phyloP scores from a whole-genome alignment of 2,888 invertebrate genomes.

The Coremacera marginata region DNA sequence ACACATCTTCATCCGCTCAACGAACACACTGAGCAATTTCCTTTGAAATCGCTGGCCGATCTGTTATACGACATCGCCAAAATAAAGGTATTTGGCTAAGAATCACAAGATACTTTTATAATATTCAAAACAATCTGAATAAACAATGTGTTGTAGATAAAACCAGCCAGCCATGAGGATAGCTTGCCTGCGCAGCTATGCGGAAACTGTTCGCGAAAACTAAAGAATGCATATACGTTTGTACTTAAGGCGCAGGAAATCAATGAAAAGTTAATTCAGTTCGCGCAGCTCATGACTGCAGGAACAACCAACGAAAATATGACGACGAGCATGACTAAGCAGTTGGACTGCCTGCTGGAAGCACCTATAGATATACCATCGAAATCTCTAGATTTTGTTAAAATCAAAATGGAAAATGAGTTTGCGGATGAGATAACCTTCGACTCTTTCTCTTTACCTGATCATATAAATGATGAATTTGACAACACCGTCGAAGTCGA shows the following conservation, averaged over 20 bases:
- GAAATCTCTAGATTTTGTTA: slow-evolving; percentile 29
- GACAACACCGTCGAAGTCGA: not conserved
- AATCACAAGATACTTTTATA: not conserved
- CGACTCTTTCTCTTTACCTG: not conserved
- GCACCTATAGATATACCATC: slow-evolving; percentile 58
- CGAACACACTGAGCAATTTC: slow-evolving; percentile 24
- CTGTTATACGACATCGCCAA: slow-evolving; percentile 53
- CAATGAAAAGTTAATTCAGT: slow-evolving; percentile 50
- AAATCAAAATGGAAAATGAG: slow-evolving; percentile 35
- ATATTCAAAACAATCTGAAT: not conserved
- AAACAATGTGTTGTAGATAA: slow-evolving; percentile 22
- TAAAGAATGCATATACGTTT: slow-evolving; percentile 57
- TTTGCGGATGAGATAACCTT: slow-evolving; percentile 6
- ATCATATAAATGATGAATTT: not conserved
- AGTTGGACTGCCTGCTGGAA: slow-evolving; percentile 57
- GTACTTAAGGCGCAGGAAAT: slow-evolving; percentile 54
- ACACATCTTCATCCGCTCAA: slow-evolving; percentile 20
- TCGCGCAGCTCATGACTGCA: not conserved
- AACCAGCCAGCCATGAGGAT: slow-evolving; percentile 35
- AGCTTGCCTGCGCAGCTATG: slow-evolving; percentile 56
- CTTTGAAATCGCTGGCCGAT: slow-evolving; percentile 43
- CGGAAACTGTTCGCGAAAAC: slow-evolving; percentile 50
- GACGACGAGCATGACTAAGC: slow-evolving; percentile 9
- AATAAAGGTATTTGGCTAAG: slow-evolving; percentile 49
- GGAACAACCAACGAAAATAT: not conserved